These are phyloP conservation scores for Aplodontia rufa DNA, from an alignment of 2,113 vertebrate species.

Conservation along the genomic window DNA sequence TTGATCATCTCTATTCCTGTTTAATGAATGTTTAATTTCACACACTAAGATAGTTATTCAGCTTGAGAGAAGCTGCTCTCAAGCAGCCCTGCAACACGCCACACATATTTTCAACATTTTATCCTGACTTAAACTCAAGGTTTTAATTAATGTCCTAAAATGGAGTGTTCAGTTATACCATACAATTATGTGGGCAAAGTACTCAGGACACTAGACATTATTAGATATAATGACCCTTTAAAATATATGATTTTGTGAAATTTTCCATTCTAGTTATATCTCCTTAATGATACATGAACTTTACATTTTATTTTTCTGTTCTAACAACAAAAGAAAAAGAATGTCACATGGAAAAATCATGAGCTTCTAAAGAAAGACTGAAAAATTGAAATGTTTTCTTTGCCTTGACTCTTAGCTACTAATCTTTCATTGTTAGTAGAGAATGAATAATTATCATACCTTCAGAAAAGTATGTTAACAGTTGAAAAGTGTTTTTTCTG, in stretches of 20 bases:
- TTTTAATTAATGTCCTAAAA: constrained; percentile 69
- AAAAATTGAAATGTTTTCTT: constrained; percentile 29
- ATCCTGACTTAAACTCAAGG: constrained; percentile 41
- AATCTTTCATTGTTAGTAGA: neutral
- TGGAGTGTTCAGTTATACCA: constrained; percentile 33
- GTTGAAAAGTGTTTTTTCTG: neutral
- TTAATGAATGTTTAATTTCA: constrained; percentile 49
- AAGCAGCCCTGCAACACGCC: too few relatives aligned
- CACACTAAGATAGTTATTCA: neutral
- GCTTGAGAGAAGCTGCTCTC: too few relatives aligned
- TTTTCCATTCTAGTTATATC: constrained; percentile 53
- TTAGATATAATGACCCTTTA: constrained; percentile 57
- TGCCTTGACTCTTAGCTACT: constrained; percentile 16
- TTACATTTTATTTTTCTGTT: constrained; percentile 37
- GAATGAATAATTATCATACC: neutral
- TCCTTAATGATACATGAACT: constrained; percentile 51
- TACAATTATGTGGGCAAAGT: constrained; percentile 59
- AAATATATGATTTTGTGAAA: constrained; percentile 57
- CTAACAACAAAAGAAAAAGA: neutral
- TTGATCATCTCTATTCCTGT: neutral
- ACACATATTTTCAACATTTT: constrained; percentile 40
- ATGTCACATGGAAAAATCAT: constrained; percentile 17
- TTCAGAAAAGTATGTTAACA: constrained; percentile 5
- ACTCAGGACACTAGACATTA: constrained; percentile 42
- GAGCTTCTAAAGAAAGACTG: neutral